Evolutionary conservation across 2,888 invertebrate species (phyloP), one percentile per base, ranked within the genome.

Genomic region (Suillia variegata): DNA sequence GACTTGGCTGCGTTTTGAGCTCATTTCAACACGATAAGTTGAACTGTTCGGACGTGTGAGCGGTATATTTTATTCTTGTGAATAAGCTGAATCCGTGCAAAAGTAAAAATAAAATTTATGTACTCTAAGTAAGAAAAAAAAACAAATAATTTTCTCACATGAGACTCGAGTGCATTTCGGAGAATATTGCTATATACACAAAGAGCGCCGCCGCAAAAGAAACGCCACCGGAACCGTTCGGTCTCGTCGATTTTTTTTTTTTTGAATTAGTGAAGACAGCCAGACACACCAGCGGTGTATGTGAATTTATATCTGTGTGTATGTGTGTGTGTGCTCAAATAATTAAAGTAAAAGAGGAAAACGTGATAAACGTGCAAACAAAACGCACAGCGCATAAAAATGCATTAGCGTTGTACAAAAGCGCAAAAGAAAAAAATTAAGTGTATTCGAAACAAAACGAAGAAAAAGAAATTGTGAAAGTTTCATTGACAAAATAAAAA

Each of bases 1-100:
- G 13, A 58, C 54, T n/a, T 50, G 54, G 18, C 24, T 22, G 21
- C n/a, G n/a, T n/a, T n/a, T n/a, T n/a, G n/a, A 21, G 45, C 55
- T 47, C 64, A 68, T 63, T 70, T 67, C 62, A 62, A 65, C 61
- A 58, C 66, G 65, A 52, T 54, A 59, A 61, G 66, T 66, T 64
- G 65, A 56, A 42, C 49, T 12, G 63, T 51, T 13, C 56, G 54
- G 65, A 61, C 50, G 62, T 67, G 45, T 42, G 42, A 47, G 20
- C 50, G 26, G 24, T 55, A 10, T 6, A 2, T 4, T 21, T 18
- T 21, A 20, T 42, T 22, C 42, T 38, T 45, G 21, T 2, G 42
- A 24, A 20, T 42, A 13, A 12, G 22, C n/a, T 49, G 22, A 24
- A 49, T 49, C 12, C 18, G 17, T 45, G 12, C 12, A 31, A 31